Percentiles rank a stretch among this genome's conserved stretches.
These are phyloP conservation scores for Paratrypauchen microcephalus DNA, from an alignment of 2,797 vertebrate genomes.

Conservation along the genomic window DNA sequence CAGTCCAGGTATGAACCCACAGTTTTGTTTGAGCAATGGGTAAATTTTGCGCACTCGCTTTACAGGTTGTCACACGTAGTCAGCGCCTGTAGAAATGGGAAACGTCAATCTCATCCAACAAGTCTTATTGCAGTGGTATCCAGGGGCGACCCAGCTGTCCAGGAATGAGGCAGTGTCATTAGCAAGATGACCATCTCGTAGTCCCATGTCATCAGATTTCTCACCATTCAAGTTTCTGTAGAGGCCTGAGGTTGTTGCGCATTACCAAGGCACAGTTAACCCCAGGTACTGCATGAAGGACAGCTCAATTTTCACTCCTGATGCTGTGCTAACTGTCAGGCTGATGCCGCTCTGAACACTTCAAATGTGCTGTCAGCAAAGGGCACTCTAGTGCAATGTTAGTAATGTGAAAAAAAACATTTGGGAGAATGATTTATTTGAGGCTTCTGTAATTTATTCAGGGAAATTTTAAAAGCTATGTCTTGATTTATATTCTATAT, in stretches of 20 bases:
- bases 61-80: conserved; percentile 30
- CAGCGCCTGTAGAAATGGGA: neutral
- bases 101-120: conserved; percentile 40
- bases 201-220: conserved; percentile 43
- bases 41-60: conserved; percentile 21
- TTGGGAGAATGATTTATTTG: neutral
- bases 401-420: conserved; percentile 42
- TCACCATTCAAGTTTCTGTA: conserved; percentile 57
- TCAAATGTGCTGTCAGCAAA: conserved; percentile 23
- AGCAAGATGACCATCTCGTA: conserved; percentile 19
- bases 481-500: neutral
- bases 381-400: conserved; percentile 29
- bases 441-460: neutral
- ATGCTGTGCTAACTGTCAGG: conserved; percentile 29
- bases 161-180: conserved; percentile 23
- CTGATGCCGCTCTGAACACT: conserved; percentile 29
- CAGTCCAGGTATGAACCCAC: conserved; percentile 27
- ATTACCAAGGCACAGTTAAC: conserved; percentile 29
- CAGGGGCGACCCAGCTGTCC: conserved; percentile 30
- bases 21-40: conserved; percentile 17
- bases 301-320: conserved; percentile 36
- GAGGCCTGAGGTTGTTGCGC: conserved; percentile 45
- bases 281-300: conserved; percentile 37
- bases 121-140: conserved; percentile 25
- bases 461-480: neutral